phyloP scores from a whole-genome alignment of 2,797 vertebrate genomes.

The Sebastes iracundus region DNA sequence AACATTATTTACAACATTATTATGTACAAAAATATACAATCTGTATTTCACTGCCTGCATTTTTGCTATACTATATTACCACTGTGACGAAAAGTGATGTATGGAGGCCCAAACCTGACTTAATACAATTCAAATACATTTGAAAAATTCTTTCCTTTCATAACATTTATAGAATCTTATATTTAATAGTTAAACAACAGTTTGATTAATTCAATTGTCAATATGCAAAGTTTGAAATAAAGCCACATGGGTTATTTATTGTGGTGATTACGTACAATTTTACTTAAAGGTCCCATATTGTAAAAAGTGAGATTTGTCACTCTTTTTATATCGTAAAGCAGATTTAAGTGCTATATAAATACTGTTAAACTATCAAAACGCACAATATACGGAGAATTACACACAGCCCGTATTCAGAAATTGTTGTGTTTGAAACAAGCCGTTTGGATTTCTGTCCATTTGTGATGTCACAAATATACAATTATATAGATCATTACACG shows the following conservation, averaged over 20 bases:
- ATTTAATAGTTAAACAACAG: not conserved
- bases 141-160: not conserved
- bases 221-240: not conserved
- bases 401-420: no score
- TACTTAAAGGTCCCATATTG: no score
- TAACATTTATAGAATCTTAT: not conserved
- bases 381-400: no score
- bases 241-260: not conserved
- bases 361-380: no score
- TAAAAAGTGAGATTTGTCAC: no score
- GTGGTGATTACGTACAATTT: no score
- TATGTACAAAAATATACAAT: conserved; percentile 74
- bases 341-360: no score
- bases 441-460: no score
- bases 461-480: no score
- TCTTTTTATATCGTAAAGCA: no score
- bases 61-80: not conserved
- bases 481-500: no score
- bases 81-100: not conserved
- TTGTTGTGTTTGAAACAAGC: no score
- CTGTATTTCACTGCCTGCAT: conserved; percentile 19
- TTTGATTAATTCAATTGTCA: not conserved
- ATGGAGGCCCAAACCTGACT: not conserved
- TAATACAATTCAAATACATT: not conserved
- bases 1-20: conserved; percentile 67